Percentiles rank a stretch among this genome's conserved stretches.
Evolutionary conservation across 2,113 vertebrate genomes (phyloP).

Genomic region (Lepisosteus osseus): DNA sequence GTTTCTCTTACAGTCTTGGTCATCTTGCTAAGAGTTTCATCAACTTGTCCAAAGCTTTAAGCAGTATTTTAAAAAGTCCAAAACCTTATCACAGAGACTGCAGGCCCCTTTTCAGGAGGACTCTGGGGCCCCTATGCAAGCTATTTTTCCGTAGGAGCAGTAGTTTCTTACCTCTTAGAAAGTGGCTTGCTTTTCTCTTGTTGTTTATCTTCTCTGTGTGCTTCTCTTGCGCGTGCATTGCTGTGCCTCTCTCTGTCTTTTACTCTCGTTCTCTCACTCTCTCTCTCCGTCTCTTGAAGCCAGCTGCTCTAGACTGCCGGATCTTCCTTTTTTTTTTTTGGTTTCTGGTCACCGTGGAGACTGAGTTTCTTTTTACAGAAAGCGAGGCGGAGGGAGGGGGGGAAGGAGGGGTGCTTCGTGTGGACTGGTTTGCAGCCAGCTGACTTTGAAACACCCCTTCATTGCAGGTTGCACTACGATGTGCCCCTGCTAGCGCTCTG

Average conservation of each 20-base stretch:
- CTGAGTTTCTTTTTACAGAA: constrained; percentile 35
- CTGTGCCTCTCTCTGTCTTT: neutral
- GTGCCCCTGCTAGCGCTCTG: too few relatives aligned
- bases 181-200: constrained; percentile 34
- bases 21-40: too few relatives aligned
- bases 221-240: constrained; percentile 16
- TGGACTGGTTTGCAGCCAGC: too few relatives aligned
- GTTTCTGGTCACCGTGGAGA: constrained; percentile 56
- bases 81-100: neutral
- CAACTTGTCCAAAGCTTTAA: neutral
- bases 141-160: neutral
- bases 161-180: constrained; percentile 12
- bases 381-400: constrained; percentile 20
- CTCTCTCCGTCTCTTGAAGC: constrained; percentile 32
- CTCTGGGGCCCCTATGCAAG: neutral
- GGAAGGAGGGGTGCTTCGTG: constrained; percentile 24
- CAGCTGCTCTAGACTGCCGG: constrained; percentile 53
- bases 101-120: neutral
- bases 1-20: too few relatives aligned
- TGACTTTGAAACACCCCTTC: too few relatives aligned
- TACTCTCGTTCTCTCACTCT: constrained; percentile 6
- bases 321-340: constrained; percentile 45
- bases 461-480: too few relatives aligned
- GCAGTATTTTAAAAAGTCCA: neutral
- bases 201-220: constrained; percentile 15